Conservation (phyloP, 2,888 invertebrate species). For the Ormia ochracea region DNA sequence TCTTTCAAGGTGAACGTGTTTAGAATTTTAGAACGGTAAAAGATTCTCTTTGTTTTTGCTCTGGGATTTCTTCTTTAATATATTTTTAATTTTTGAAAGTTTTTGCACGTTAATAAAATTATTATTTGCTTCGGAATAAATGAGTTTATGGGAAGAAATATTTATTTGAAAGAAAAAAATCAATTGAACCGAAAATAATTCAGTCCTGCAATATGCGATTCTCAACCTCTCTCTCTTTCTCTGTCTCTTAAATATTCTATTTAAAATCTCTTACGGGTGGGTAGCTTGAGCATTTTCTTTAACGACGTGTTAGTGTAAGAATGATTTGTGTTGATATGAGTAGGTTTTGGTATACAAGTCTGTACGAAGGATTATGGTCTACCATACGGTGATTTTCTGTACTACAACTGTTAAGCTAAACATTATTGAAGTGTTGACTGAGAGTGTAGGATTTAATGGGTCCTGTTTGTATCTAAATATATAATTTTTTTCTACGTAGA, state of each 20-base stretch:
- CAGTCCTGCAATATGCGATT: neutral
- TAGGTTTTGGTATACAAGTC: neutral
- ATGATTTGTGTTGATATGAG: neutral
- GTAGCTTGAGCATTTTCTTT: neutral
- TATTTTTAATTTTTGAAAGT: too few relatives aligned
- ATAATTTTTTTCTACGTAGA: constrained; percentile 39
- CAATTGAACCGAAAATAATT: neutral
- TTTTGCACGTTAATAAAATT: too few relatives aligned
- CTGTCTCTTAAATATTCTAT: neutral
- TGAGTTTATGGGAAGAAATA: too few relatives aligned
- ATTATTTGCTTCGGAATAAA: too few relatives aligned
- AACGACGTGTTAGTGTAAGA: neutral
- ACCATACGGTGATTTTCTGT: constrained; percentile 2
- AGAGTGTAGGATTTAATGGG: neutral
- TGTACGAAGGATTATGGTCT: too few relatives aligned
- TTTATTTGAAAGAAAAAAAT: neutral
- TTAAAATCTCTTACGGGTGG: neutral
- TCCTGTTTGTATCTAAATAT: neutral
- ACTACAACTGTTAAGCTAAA: constrained; percentile 22
- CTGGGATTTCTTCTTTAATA: too few relatives aligned
- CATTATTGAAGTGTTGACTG: neutral
- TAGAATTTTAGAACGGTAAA: too few relatives aligned
- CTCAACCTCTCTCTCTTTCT: too few relatives aligned
- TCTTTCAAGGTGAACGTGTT: too few relatives aligned
- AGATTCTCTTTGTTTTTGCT: too few relatives aligned